Percentiles rank a stretch among this genome's conserved stretches.
Conservation (phyloP, 92 coral and sea anemone genomes). For the Porites cylindrica region DNA sequence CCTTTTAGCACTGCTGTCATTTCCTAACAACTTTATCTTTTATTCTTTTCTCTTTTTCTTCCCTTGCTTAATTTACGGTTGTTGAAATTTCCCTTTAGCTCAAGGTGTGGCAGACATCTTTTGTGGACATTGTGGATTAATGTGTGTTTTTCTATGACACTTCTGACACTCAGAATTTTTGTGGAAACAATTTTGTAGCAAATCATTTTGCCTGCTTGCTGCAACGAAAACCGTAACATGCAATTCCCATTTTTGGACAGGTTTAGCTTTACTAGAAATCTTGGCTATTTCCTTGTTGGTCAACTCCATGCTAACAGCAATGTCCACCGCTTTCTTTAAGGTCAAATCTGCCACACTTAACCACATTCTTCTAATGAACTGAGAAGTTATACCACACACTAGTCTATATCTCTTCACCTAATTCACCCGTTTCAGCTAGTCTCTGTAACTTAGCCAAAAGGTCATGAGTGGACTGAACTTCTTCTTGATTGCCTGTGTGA, state of each 20-base stretch:
- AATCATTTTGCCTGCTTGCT: conserved; percentile 50
- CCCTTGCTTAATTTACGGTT: not conserved
- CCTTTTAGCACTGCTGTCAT: not conserved
- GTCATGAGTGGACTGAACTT: conserved; percentile 52
- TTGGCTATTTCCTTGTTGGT: not conserved
- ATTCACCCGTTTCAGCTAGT: conserved; percentile 53
- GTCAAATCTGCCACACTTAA: conserved; percentile 52
- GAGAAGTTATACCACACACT: conserved; percentile 41
- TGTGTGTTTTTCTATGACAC: too few relatives aligned
- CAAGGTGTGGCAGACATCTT: conserved; percentile 13
- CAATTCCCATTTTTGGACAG: not conserved
- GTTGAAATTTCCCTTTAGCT: not conserved
- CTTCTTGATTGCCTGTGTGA: conserved; percentile 29
- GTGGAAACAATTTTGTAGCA: conserved; percentile 41
- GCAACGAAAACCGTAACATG: conserved; percentile 54
- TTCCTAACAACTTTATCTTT: not conserved
- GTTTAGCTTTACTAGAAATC: conserved; percentile 2
- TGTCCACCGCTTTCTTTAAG: conserved; percentile 40
- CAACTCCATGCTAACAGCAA: conserved; percentile 54
- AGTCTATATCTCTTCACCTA: conserved; percentile 44
- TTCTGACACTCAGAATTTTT: not conserved
- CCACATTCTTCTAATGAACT: conserved; percentile 38
- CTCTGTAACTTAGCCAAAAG: conserved; percentile 52
- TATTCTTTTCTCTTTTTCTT: not conserved
- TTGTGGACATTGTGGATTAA: conserved; percentile 39